Conservation (phyloP, 2,113 vertebrate species). For the Siphamia tubifer region DNA sequence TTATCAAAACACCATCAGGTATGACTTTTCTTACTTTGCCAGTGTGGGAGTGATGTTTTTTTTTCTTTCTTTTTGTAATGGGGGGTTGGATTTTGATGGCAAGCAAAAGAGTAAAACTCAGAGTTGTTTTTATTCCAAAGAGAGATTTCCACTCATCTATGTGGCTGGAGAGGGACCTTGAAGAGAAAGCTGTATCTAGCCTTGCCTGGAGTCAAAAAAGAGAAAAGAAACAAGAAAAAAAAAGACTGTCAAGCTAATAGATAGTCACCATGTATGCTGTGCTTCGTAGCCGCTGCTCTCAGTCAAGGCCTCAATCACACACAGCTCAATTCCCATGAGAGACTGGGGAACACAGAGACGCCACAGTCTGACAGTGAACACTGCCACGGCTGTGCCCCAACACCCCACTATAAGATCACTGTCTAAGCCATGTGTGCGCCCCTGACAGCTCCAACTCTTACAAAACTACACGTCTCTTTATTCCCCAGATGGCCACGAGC, state of each 20-base stretch:
- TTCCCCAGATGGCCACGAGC: slow-evolving; percentile 40
- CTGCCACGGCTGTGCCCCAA: slow-evolving; percentile 41
- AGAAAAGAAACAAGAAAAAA: slow-evolving; percentile 43
- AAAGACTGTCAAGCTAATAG: slow-evolving; percentile 52
- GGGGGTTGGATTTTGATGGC: slow-evolving; percentile 20
- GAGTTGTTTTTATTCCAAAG: slow-evolving; percentile 55
- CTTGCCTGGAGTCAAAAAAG: slow-evolving; percentile 44
- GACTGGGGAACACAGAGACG: slow-evolving; percentile 44
- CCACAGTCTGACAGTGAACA: slow-evolving; percentile 59
- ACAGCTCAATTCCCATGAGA: slow-evolving; percentile 47
- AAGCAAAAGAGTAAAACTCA: slow-evolving; percentile 53
- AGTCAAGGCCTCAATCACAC: slow-evolving; percentile 70
- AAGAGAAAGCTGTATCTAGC: slow-evolving; percentile 54
- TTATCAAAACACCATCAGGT: slow-evolving; percentile 25
- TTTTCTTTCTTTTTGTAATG: too few relatives aligned
- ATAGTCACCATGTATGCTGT: slow-evolving; percentile 49
- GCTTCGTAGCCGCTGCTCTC: slow-evolving; percentile 49
- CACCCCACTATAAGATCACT: slow-evolving; percentile 55
- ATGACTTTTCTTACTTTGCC: slow-evolving; percentile 4
- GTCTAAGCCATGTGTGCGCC: slow-evolving; percentile 40
- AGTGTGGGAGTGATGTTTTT: not conserved
- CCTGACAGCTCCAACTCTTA: slow-evolving; percentile 51
- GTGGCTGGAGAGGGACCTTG: slow-evolving; percentile 58
- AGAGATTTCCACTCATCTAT: slow-evolving; percentile 63
- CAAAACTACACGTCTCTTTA: slow-evolving; percentile 55